Percentiles rank a stretch among this genome's conserved stretches.
phyloP scores from a whole-genome alignment of 2,797 vertebrate genomes.

The Melanotaenia trifasciata region DNA sequence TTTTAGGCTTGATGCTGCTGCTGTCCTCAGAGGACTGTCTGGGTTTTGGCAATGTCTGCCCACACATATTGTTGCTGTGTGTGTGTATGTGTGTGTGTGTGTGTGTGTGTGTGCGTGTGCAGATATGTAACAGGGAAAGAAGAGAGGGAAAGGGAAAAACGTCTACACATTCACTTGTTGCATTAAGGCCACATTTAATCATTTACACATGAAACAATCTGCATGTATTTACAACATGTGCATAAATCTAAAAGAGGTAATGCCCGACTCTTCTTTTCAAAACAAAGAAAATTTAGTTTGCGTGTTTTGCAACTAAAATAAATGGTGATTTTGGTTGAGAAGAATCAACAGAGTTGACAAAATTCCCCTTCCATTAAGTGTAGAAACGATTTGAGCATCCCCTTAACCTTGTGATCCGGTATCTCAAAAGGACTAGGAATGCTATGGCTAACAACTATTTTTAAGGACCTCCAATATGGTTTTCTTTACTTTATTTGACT shows the following conservation, averaged over 20 bases:
- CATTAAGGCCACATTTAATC: neutral
- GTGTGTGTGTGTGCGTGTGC: neutral
- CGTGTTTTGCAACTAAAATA: too few relatives aligned
- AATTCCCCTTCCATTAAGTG: neutral
- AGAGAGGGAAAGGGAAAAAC: slow-evolving; percentile 1
- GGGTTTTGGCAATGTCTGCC: slow-evolving; percentile 20
- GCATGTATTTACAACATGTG: neutral
- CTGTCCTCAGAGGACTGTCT: slow-evolving; percentile 57
- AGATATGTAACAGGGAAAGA: neutral
- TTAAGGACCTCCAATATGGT: too few relatives aligned
- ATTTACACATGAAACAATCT: neutral
- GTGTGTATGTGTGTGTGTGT: neutral
- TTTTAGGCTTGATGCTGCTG: slow-evolving; percentile 51
- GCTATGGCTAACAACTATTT: too few relatives aligned
- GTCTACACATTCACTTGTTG: neutral
- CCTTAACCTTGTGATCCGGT: neutral
- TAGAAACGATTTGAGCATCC: neutral
- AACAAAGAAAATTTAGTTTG: too few relatives aligned
- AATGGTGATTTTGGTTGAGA: too few relatives aligned
- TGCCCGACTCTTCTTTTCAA: too few relatives aligned
- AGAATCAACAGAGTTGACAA: neutral
- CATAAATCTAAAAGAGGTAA: neutral
- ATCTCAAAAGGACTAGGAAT: too few relatives aligned
- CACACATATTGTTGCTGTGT: neutral
- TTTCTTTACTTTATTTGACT: too few relatives aligned